phyloP scores from a whole-genome alignment of 2,797 vertebrate species.

The Percopsis omiscomaycus region DNA sequence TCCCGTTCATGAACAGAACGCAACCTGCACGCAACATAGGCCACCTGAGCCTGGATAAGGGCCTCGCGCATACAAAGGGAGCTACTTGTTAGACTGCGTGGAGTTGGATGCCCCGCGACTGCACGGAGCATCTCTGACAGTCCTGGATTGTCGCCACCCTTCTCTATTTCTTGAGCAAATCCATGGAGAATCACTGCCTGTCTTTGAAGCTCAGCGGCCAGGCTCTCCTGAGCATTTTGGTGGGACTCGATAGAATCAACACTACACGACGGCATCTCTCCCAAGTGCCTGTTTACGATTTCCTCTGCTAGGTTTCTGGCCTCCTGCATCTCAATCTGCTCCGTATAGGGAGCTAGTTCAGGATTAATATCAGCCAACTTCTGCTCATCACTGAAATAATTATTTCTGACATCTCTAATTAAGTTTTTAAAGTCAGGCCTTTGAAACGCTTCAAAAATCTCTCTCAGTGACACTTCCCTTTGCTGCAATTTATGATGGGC shows the following conservation, averaged over 20 bases:
- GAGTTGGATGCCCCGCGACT: constrained; percentile 71
- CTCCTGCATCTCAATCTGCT: constrained; percentile 75
- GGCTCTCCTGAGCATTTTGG: constrained; percentile 76
- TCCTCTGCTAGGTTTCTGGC: constrained; percentile 64
- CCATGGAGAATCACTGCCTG: constrained; percentile 83
- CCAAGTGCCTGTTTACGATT: constrained; percentile 72
- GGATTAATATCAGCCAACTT: constrained; percentile 66
- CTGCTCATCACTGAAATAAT: constrained; percentile 64
- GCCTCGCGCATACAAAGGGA: constrained; percentile 88
- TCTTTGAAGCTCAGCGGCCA: constrained; percentile 86
- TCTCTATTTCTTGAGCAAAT: constrained; percentile 83
- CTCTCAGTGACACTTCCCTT: constrained; percentile 80
- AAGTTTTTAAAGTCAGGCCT: constrained; percentile 80
- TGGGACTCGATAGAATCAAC: constrained; percentile 73
- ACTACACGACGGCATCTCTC: constrained; percentile 46
- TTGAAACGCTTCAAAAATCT: constrained; percentile 80
- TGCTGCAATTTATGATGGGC: constrained; percentile 81
- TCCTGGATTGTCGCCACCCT: constrained; percentile 68
- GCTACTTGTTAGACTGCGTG: constrained; percentile 71
- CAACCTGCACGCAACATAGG: constrained; percentile 87
- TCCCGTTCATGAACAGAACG: constrained; percentile 82
- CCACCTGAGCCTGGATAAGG: constrained; percentile 89
- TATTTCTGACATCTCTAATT: constrained; percentile 80
- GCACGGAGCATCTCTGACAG: constrained; percentile 78
- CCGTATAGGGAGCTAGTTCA: constrained; percentile 75